Evolutionary conservation across 2,797 vertebrate species (phyloP), one percentile per base, ranked within the genome.

Genomic region (Botia kubotai): DNA sequence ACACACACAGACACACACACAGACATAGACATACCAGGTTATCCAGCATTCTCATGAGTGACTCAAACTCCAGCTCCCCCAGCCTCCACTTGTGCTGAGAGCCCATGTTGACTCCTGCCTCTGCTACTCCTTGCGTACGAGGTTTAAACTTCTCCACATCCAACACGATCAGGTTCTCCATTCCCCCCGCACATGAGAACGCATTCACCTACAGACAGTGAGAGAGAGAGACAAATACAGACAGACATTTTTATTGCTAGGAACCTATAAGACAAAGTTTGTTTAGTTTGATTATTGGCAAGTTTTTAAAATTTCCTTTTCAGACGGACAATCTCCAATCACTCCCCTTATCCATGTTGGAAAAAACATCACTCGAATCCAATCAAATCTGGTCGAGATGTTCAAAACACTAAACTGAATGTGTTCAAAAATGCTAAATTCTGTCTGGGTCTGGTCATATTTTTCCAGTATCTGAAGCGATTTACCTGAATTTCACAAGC

Each of bases 21-120:
- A 2, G 1, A 26, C 23, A 26, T 3, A 52, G 23, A 93, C 97
- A 89, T 88, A 99, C 98, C 96, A 99, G 93, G 91, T 99, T 99
- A 86, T 99, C 98, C 89, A 99, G 93, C 95, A 98, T 99, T 83
- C 97, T 93, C 98, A 99, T 99, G 72, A 99, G 94, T 0, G 97
- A 95, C 91, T 99, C 97, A 70, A 98, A 98, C 89, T 98, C 97
- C 89, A 98, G 90, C 88, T 99, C 98, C 3, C 98, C 98, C 5
- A 91, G 1, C 87, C 97, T 98, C 96, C 96, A 98, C 81, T 96
- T 99, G 1, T 94, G 91, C 72, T 93, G 92, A 0, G 91, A 89
- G 21, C 84, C 88, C 93, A 96, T 94, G 87, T 92, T 95, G 68
- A 96, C 84, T 10, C 87, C 93, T 0, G 76, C 6, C 0, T 88